Conservation (phyloP, 2,797 vertebrate genomes). For the Lepilemur septentrionalis region DNA sequence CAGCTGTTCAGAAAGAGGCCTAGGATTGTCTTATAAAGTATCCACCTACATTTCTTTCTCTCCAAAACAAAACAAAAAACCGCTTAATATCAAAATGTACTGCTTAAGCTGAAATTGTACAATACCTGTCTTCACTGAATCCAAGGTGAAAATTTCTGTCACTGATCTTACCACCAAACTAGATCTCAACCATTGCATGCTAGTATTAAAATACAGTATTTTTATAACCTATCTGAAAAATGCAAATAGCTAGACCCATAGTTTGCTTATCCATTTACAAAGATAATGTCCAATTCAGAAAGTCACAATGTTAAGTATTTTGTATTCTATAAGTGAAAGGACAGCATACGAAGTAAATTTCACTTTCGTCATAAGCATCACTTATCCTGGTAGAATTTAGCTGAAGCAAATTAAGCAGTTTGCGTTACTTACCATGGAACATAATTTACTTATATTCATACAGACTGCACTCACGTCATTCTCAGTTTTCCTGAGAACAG, state of each 20-base stretch:
- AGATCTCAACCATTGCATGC: not conserved
- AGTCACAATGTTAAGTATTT: not conserved
- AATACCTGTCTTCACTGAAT: not conserved
- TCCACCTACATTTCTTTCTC: not conserved
- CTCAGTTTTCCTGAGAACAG: constrained; percentile 44
- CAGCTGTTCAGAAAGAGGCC: not conserved
- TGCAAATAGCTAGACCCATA: not conserved
- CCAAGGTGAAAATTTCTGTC: not conserved
- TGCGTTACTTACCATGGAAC: fast-evolving
- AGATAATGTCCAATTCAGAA: constrained; percentile 1
- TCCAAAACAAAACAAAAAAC: not conserved
- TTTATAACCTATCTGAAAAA: not conserved
- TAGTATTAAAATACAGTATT: not conserved
- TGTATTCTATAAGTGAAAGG: not conserved
- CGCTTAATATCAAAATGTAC: not conserved
- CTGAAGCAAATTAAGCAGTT: not conserved
- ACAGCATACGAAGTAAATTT: not conserved
- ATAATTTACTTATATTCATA: not conserved
- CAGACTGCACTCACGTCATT: not conserved
- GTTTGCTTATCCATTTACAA: not conserved
- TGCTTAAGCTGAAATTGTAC: not conserved
- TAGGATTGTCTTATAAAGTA: not conserved
- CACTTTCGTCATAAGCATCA: not conserved
- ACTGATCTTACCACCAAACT: not conserved
- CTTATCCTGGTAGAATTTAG: not conserved